Evolutionary conservation across 2,888 invertebrate species (phyloP), one percentile per base, ranked within the genome.

Genomic region (Brachylomia viminalis): DNA sequence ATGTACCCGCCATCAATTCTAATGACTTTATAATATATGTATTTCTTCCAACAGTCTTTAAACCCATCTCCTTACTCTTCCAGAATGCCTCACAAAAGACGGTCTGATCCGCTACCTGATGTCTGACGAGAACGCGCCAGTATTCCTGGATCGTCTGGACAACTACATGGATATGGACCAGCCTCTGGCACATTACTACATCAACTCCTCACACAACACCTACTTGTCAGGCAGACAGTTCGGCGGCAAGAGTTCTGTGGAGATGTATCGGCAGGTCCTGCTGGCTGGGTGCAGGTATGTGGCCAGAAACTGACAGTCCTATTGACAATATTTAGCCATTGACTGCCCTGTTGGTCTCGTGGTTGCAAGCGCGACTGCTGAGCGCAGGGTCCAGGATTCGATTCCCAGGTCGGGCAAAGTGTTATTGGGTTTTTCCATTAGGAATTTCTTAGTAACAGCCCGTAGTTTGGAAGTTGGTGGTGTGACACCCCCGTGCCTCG

Each of bases 91-190:
- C 86, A 98, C 98, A 79, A 98, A 99, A 94, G 99, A 99, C 95
- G 99, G 99, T 56, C 97, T 99, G 88, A 99, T 99, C 95, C 98
- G 99, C 80, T 99, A 99, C 97, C 97, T 99, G 86, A 99, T 99
- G 99, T 99, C 99, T 0, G 99, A 99, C 94, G 99, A 99, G 96
- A 99, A 99, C 96, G 99, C 99, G 0, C 99, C 99, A 0, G 99
- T 99, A 84, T 99, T 99, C 96, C 97, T 99, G 87, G 99, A 99
- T 95, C 97, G 99, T n/a, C 97, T 99, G 87, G 99, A 99, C 93
- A 98, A 99, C 91, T 99, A 99, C 92, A 98, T 98, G 98, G 99
- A 99, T 86, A 99, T 99, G 99, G 99, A 99, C 93, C 99, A 99
- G 93, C 98, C 99, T 0, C 94, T 99, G 73, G 98, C 99, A 15